Conservation (phyloP, 2,797 vertebrate species). For the Neosilurus hyrtlii region DNA sequence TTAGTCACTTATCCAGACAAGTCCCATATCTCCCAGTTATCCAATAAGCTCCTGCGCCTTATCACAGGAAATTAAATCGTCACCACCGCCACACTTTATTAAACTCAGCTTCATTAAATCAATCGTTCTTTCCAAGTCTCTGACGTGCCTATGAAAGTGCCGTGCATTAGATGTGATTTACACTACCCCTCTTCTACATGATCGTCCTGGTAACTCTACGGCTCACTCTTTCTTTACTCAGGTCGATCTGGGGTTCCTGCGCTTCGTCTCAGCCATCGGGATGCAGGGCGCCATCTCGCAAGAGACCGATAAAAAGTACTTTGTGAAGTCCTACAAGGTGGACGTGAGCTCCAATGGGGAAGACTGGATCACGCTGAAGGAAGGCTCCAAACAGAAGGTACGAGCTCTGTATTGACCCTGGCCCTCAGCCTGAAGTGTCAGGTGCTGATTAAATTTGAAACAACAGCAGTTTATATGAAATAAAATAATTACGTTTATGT, state of each 20-base stretch:
- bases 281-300: constrained; percentile 95
- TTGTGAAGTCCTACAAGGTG: constrained; percentile 88
- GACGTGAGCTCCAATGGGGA: constrained; percentile 97
- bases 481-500: neutral
- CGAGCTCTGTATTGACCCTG: constrained; percentile 28
- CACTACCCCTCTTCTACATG: constrained; percentile 31
- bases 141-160: constrained; percentile 24
- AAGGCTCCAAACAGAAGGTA: constrained; percentile 90
- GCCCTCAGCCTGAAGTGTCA: neutral
- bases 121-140: constrained; percentile 53
- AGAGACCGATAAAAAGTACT: constrained; percentile 90
- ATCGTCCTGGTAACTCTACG: constrained; percentile 11
- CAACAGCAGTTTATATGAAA: no score
- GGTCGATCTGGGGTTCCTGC: constrained; percentile 93
- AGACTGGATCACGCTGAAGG: constrained; percentile 97
- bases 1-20: constrained; percentile 62
- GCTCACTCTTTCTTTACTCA: constrained; percentile 56
- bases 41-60: constrained; percentile 71
- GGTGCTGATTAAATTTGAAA: neutral
- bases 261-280: constrained; percentile 90
- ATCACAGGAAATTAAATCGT: constrained; percentile 77
- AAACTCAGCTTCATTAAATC: constrained; percentile 62
- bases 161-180: constrained; percentile 33
- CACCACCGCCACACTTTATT: constrained; percentile 65
- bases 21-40: constrained; percentile 65